Base-by-base conservation (phyloP, 2,888 invertebrate species). In the Erebia palarica region DNA sequence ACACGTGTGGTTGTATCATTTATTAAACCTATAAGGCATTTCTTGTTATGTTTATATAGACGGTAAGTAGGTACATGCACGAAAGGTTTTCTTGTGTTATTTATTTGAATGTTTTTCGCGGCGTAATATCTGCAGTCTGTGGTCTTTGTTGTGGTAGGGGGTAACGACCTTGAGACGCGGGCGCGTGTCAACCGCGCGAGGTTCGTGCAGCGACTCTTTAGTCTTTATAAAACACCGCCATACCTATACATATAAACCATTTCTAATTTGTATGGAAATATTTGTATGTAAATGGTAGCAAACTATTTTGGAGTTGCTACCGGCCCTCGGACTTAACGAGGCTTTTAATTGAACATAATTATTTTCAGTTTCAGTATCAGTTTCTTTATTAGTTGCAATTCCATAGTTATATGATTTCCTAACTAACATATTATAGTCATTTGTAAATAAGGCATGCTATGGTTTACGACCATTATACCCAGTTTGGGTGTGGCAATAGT, bases 71-170 rank as follows among this genome's bases (percentile, higher is more conserved):
- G 55, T 16, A 3, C 3, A 10, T 18, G 8, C 55, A 18, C 55
- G 87, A 87, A 89, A 88, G 86, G 87, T 87, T 89, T 75, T 88
- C 86, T 86, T 88, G 85, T 86, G 83, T 86, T 89, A 88, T 89
- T 88, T 90, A 86, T 88, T 87, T 86, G 85, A 89, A 89, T 88
- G 85, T 88, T 89, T 85, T 89, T 89, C 87, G 88, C 89, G 83
- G 85, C 86, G 86, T 87, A 87, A 86, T 85, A 86, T 83, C n/a
- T 14, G 83, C 83, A 82, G 82, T 78, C 79, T 81, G 80, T 80
- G 79, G 21, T 67, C 80, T 82, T 84, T 83, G 85, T 86, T 86
- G 82, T 87, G 84, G 80, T 82, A 82, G 81, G 82, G 88, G 87
- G 86, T 90, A 90, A 87, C 87, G 88, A 89, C 91, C 89, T 90